A percentile compares a stretch with the other conserved stretches of the same genome.
These are phyloP conservation scores for Caranx melampygus DNA, from an alignment of 2,113 vertebrate genomes.

Conservation along the genomic window DNA sequence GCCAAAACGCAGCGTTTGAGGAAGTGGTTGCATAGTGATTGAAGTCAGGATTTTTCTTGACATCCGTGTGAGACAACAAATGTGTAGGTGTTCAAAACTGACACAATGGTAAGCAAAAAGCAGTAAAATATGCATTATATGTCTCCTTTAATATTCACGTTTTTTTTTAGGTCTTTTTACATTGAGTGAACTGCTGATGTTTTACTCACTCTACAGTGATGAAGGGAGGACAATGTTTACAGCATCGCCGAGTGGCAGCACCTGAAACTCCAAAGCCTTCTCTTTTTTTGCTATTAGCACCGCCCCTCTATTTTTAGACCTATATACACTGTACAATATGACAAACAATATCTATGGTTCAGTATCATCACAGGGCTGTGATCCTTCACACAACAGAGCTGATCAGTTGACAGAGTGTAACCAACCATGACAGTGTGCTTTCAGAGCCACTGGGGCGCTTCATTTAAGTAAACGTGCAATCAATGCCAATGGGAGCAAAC, in stretches of 20 bases:
- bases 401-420: conserved; percentile 71
- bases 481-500: conserved; percentile 59
- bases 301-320: too few species aligned
- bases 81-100: too few species aligned
- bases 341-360: conserved; percentile 31
- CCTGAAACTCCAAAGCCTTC: too few species aligned
- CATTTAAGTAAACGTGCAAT: conserved; percentile 74
- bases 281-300: too few species aligned
- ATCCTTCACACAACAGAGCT: conserved; percentile 59
- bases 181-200: background rate
- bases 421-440: conserved; percentile 68
- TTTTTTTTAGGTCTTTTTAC: background rate
- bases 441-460: conserved; percentile 66
- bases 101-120: too few species aligned
- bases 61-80: too few species aligned
- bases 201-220: background rate
- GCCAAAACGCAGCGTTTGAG: too few species aligned
- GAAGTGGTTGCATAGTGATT: too few species aligned
- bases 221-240: background rate
- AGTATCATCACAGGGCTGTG: conserved; percentile 36
- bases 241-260: too few species aligned
- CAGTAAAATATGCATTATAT: too few species aligned
- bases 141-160: too few species aligned
- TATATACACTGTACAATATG: conserved; percentile 13
- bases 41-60: too few species aligned